A percentile compares a stretch with the other conserved stretches of the same genome.
These are phyloP conservation scores for Labeo catla DNA, from an alignment of 2,113 vertebrate genomes.

Conservation along the genomic window DNA sequence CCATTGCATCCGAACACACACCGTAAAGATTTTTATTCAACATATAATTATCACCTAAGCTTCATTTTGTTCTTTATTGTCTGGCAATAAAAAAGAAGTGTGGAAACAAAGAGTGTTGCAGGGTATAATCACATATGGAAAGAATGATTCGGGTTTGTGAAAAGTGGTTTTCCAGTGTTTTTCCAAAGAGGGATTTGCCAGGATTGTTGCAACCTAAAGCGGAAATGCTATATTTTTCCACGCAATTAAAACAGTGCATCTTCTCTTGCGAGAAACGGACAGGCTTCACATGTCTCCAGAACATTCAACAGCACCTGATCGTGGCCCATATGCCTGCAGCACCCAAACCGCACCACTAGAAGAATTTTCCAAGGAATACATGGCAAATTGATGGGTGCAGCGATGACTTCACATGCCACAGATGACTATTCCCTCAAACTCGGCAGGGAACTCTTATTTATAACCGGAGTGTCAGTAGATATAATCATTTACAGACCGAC, in stretches of 20 bases:
- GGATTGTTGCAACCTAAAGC: slow-evolving; percentile 50
- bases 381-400: slow-evolving; percentile 40
- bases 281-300: slow-evolving; percentile 54
- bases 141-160: slow-evolving; percentile 27
- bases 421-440: slow-evolving; percentile 22
- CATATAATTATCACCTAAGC: not conserved
- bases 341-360: slow-evolving; percentile 11
- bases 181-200: slow-evolving; percentile 38
- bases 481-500: slow-evolving; percentile 42
- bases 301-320: slow-evolving; percentile 56
- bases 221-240: slow-evolving; percentile 30
- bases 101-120: slow-evolving; percentile 7
- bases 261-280: slow-evolving; percentile 64
- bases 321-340: slow-evolving; percentile 10
- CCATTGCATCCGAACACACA: not conserved
- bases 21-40: not conserved
- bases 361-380: slow-evolving; percentile 24
- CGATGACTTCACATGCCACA: not conserved
- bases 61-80: slow-evolving; percentile 37
- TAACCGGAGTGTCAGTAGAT: slow-evolving; percentile 38
- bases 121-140: slow-evolving; percentile 32
- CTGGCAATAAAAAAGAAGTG: not conserved
- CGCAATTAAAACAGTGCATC: slow-evolving; percentile 59
- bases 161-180: slow-evolving; percentile 35
- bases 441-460: slow-evolving; percentile 35